Evolutionary conservation across 2,888 invertebrate species (phyloP), one percentile per base, ranked within the genome.

Genomic region (Cerastis leucographa): DNA sequence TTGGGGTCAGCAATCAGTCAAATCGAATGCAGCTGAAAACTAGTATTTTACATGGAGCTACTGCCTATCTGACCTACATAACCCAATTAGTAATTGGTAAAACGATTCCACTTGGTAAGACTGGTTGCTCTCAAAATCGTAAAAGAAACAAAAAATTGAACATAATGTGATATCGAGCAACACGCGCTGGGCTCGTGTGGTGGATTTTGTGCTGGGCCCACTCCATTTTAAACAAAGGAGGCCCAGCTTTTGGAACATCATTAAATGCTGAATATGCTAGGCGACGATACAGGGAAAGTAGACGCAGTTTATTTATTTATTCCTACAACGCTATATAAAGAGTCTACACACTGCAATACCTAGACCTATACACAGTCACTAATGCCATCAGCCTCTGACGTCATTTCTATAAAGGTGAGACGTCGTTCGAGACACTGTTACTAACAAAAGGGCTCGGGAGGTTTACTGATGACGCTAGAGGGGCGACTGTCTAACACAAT

Each of bases 391-490:
- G 9, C 25, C 67, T 35, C 49, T 83, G 76, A 83, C 76, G 84
- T 80, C 81, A 80, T 51, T 51, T 11, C 29, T 62, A 72, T 40
- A 76, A 68, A 70, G 71, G 84, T 75, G 80, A 72, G 49, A 71
- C 66, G 59, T 51, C 29, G 79, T 54, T 72, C 46, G 44, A 72
- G 9, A 51, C 25, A 67, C n/a, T 68, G 62, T 61, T 67, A 59
- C 46, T n/a, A 46, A 83, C 68, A 78, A 78, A 83, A 51, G 74
- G 56, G 49, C 9, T 62, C 29, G 65, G 4, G 42, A 29, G 49
- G 72, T 62, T 78, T 78, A 51, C 80, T 56, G 61, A 65, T 83
- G 85, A 76, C 81, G 83, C 76, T 70, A 74, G 22, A 25, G 49
- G 22, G 69, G 65, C 9, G 49, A 25, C 76, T 59, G 56, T 81